phyloP scores from a whole-genome alignment of 2,888 invertebrate species.

The Bunonema sp. region DNA sequence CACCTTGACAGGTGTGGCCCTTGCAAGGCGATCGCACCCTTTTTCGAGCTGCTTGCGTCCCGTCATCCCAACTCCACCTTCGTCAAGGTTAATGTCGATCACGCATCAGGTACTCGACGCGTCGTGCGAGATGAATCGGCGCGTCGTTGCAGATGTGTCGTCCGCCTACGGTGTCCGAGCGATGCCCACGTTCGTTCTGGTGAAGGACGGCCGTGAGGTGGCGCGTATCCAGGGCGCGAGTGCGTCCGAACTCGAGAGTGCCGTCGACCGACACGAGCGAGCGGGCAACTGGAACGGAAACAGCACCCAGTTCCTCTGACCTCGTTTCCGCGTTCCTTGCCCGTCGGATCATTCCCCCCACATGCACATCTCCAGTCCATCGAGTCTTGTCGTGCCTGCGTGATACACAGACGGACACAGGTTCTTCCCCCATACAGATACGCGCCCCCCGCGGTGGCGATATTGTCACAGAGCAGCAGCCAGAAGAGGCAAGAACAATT shows the following conservation, averaged over 20 bases:
- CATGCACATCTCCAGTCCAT: no score
- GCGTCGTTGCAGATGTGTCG: conserved; percentile 50
- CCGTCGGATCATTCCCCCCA: neutral
- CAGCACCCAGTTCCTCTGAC: conserved; percentile 3
- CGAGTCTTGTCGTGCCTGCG: no score
- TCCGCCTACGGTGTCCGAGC: conserved; percentile 72
- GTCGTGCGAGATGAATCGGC: neutral
- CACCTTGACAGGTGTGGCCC: conserved; percentile 68
- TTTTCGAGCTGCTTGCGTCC: conserved; percentile 69
- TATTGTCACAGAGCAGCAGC: no score
- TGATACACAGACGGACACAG: no score
- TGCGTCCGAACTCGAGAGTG: conserved; percentile 61
- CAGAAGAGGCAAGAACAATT: no score
- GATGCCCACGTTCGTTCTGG: conserved; percentile 96
- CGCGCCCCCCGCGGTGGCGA: no score
- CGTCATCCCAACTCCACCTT: conserved; percentile 78
- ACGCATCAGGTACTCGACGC: conserved; percentile 45
- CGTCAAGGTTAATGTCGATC: conserved; percentile 70
- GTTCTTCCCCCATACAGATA: no score
- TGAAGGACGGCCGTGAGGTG: conserved; percentile 62
- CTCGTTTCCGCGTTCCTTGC: neutral
- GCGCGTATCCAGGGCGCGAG: conserved; percentile 77
- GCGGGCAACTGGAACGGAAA: conserved; percentile 63
- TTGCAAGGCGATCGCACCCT: conserved; percentile 78
- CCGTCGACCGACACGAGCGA: no score